phyloP scores from a whole-genome alignment of 23 tunicate genomes.

The Halocynthia aurantium region DNA sequence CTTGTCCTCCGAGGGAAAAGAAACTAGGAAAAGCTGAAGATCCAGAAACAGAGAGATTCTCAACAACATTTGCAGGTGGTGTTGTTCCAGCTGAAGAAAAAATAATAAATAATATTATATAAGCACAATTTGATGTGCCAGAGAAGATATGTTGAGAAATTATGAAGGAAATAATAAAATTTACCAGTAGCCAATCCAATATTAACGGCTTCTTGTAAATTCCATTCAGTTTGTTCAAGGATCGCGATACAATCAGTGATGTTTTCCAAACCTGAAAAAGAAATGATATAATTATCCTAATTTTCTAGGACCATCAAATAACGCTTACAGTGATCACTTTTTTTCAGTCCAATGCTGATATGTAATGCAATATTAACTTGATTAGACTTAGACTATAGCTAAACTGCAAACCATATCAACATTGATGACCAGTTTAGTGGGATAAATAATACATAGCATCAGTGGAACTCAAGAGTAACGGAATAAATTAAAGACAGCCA shows the following conservation, averaged over 20 bases:
- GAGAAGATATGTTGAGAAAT: no score
- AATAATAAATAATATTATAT: no score
- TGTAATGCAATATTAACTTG: no score
- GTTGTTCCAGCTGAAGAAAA: no score
- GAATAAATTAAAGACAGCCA: not conserved
- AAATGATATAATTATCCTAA: slow-evolving; percentile 2
- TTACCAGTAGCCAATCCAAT: slow-evolving; percentile 34
- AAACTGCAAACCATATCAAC: no score
- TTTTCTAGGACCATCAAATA: not conserved
- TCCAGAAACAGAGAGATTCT: no score
- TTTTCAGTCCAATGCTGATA: no score
- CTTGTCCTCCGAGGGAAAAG: no score
- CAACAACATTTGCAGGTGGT: no score
- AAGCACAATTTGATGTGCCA: no score
- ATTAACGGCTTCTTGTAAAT: slow-evolving; percentile 64
- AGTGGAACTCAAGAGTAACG: not conserved
- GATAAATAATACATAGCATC: not conserved
- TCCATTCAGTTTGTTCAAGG: slow-evolving; percentile 77
- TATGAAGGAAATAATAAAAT: not conserved
- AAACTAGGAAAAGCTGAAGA: no score
- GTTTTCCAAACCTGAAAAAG: slow-evolving; percentile 71
- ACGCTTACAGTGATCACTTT: not conserved
- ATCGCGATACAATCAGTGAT: slow-evolving; percentile 54
- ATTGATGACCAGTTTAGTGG: not conserved
- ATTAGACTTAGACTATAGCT: no score